Evolutionary conservation across 1,140 invertebrate species (phyloP).

Genomic region (Bombus pyrosoma): DNA sequence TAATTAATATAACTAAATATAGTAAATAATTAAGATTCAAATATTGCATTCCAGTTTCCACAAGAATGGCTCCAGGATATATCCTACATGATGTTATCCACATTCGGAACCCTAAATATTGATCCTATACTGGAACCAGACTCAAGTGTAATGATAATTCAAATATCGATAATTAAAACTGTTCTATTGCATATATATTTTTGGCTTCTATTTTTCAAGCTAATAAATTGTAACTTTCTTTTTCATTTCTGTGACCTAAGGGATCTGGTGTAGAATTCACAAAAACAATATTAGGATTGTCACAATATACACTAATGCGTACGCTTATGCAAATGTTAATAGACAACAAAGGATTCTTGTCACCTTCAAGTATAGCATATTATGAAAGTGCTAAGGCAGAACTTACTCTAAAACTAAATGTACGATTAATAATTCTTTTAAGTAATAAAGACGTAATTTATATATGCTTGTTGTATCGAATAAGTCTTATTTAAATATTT

Average conservation of each 20-base stretch:
- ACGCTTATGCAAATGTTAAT: slow-evolving; percentile 77
- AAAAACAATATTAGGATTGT: slow-evolving; percentile 78
- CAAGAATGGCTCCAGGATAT: neutral
- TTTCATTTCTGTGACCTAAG: slow-evolving; percentile 68
- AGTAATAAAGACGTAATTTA: neutral
- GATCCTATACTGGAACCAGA: no score
- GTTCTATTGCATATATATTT: no score
- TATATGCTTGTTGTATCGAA: neutral
- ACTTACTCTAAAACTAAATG: slow-evolving; percentile 75
- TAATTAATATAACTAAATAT: no score
- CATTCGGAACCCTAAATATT: slow-evolving; percentile 66
- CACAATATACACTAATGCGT: slow-evolving; percentile 77
- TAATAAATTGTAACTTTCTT: neutral
- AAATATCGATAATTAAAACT: no score
- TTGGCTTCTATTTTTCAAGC: neutral
- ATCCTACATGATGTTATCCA: fast-evolving
- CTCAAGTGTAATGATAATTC: no score
- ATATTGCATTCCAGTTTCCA: slow-evolving; percentile 35
- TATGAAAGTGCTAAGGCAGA: slow-evolving; percentile 73
- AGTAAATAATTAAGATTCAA: no score
- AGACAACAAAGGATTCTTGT: slow-evolving; percentile 78
- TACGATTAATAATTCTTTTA: neutral
- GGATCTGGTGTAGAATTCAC: slow-evolving; percentile 78
- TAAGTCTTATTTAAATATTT: neutral
- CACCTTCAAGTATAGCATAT: slow-evolving; percentile 58